Evolutionary conservation across 2,797 vertebrate species (phyloP).

Genomic region (Poeciliopsis presidionis): DNA sequence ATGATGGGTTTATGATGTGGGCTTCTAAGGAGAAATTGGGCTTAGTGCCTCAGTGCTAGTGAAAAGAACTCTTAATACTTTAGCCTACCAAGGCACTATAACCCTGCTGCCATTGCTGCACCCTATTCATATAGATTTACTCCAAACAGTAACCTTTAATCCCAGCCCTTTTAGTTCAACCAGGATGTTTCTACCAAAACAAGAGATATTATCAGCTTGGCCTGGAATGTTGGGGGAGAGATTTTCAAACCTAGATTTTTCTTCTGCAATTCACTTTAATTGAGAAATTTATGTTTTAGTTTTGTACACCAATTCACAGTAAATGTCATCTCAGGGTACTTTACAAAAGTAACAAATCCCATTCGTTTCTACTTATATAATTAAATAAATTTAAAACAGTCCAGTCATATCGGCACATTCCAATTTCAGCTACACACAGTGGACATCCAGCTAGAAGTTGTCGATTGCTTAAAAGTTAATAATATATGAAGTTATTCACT

Average conservation of each 20-base stretch:
- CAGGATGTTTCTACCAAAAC: conserved; percentile 69
- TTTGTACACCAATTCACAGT: background rate
- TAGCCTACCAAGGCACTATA: background rate
- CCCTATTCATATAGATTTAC: conserved; percentile 55
- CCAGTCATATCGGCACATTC: background rate
- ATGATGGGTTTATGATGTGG: background rate
- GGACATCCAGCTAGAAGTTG: background rate
- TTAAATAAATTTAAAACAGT: background rate
- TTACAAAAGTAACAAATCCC: background rate
- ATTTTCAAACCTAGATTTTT: background rate
- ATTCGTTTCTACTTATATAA: background rate
- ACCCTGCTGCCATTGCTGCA: background rate
- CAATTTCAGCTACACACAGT: background rate
- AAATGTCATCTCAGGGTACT: background rate
- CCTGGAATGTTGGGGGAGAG: background rate
- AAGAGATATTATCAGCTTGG: conserved; percentile 48
- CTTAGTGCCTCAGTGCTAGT: background rate
- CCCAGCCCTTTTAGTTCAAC: conserved; percentile 30
- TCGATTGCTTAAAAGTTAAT: background rate
- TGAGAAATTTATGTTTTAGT: background rate
- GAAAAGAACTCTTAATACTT: background rate
- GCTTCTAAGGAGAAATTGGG: background rate
- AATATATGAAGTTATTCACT: background rate
- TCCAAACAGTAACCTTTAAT: conserved; percentile 55
- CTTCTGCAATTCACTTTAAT: background rate